Base-by-base conservation (phyloP, 2,888 invertebrate species). In the Barypeithes pellucidus region DNA sequence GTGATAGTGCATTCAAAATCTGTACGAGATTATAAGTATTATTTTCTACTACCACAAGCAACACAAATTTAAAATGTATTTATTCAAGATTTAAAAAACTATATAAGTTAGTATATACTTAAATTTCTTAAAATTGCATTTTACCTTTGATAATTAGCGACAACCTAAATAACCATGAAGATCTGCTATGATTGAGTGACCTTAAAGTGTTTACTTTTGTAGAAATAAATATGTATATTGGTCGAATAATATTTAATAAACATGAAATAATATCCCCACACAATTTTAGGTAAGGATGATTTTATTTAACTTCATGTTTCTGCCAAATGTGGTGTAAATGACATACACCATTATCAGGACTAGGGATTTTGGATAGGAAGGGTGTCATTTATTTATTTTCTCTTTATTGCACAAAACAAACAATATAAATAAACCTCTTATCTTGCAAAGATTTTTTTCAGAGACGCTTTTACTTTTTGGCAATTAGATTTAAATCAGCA, bases 361-460 rank as follows among this genome's bases (percentile, higher is more conserved):
- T 29, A 29, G 29, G 29, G 29, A 39, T 39, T 12, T n/a, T 39
- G 39, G 12, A 39, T 39, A n/a, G 39, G 12, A 39, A 39, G n/a
- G 36, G n/a, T 39, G 11, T 39, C n/a, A 39, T 39, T 39, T 39
- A 39, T 39, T 50, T 50, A 22, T 50, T 50, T 50, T 50, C 22
- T 50, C 24, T 50, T 50, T 50, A 50, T 50, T 50, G 9, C 12
- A 50, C 50, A 50, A 50, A 50, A 24, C 18, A 47, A 24, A 24
- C 12, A 11, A 50, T 50, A 22, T 24, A 50, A 50, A 11, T 47
- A 47, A 47, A 47, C 47, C n/a, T 5, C 16, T 43, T 43, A 16
- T 43, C 20, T 20, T 47, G 50, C 11, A 12, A 50, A 22, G 50
- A 50, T 11, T 5, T 24, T 50, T 16, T 50, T 24, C 24, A 22